These are phyloP conservation scores for Strigamia transsilvanica DNA, from an alignment of 2,888 invertebrate genomes.

Conservation along the genomic window DNA sequence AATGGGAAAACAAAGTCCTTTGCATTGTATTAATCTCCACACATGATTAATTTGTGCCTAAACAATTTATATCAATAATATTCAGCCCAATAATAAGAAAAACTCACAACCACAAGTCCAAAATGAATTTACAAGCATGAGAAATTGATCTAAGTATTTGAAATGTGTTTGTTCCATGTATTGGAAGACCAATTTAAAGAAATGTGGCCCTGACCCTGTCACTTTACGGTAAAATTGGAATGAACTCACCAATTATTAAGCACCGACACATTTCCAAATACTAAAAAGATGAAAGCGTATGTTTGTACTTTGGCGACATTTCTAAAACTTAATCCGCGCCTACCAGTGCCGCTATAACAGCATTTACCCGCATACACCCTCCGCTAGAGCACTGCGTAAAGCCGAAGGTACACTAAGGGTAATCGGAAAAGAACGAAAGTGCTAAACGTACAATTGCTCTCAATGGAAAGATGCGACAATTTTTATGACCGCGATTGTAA, in stretches of 20 bases:
- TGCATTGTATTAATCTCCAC: slow-evolving; percentile 6
- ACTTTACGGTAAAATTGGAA: background rate
- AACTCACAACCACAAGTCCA: background rate
- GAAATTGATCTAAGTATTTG: slow-evolving; percentile 22
- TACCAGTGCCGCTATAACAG: too few relatives aligned
- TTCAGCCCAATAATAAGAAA: background rate
- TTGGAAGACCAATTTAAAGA: slow-evolving; percentile 30
- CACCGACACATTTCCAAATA: slow-evolving; percentile 34
- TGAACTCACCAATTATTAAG: slow-evolving; percentile 17
- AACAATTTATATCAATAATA: background rate
- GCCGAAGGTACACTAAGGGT: too few relatives aligned
- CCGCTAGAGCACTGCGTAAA: too few relatives aligned
- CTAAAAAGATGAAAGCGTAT: background rate
- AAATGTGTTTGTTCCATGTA: slow-evolving; percentile 27
- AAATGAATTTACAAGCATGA: background rate
- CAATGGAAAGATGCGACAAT: too few relatives aligned
- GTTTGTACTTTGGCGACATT: background rate
- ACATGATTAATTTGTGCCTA: slow-evolving; percentile 21
- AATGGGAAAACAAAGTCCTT: background rate
- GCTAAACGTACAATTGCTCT: too few relatives aligned
- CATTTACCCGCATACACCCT: too few relatives aligned
- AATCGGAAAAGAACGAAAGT: too few relatives aligned
- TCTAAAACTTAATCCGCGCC: background rate
- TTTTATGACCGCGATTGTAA: too few relatives aligned
- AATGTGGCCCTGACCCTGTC: slow-evolving; percentile 38